phyloP scores from a whole-genome alignment of 2,113 vertebrate species.

The Cisticola juncidis region DNA sequence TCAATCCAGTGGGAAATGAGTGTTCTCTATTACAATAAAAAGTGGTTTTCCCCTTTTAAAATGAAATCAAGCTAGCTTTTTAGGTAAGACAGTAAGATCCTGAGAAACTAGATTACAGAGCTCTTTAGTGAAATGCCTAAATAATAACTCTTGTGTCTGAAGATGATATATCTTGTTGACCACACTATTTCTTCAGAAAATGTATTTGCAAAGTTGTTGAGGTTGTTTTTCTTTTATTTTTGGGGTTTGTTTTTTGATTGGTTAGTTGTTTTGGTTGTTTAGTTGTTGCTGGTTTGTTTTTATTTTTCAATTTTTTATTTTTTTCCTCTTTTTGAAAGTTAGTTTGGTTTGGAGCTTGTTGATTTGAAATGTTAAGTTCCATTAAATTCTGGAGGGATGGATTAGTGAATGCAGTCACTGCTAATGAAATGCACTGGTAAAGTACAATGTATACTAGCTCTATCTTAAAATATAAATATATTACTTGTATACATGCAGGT shows the following conservation, averaged over 20 bases:
- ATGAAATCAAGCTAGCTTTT: background rate
- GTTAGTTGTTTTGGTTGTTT: background rate
- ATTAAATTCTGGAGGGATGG: background rate
- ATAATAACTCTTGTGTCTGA: background rate
- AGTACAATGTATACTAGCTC: background rate
- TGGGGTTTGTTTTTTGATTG: background rate
- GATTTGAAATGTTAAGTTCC: background rate
- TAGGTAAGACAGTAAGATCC: background rate
- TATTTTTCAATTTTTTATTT: background rate
- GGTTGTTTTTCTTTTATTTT: background rate
- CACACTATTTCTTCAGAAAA: background rate
- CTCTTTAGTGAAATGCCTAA: background rate
- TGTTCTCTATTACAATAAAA: background rate
- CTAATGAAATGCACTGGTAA: background rate
- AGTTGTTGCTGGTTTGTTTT: background rate
- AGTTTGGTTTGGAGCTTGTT: background rate
- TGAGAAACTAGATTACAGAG: background rate
- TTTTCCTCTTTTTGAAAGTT: background rate
- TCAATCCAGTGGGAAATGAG: background rate
- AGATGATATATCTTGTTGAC: background rate
- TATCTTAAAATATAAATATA: background rate
- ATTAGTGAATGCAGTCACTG: background rate
- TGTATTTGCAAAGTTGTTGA: background rate
- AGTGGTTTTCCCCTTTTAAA: background rate
- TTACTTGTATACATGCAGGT: background rate